phyloP scores from a whole-genome alignment of 2,888 invertebrate genomes.

The Hirtodrosophila cameraria region DNA sequence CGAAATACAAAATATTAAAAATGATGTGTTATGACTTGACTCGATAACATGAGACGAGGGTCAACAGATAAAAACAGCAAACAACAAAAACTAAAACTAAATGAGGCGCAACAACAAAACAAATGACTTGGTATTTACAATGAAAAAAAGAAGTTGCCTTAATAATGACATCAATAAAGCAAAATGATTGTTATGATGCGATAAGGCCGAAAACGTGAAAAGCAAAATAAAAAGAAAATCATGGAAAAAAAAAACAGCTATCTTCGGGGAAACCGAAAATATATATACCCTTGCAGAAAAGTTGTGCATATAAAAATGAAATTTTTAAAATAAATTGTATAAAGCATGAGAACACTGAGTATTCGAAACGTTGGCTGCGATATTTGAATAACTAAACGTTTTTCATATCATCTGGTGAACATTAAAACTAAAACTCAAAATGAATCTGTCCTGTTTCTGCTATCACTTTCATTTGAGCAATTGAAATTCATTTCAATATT shows the following conservation, averaged over 20 bases:
- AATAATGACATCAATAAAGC: constrained; percentile 76
- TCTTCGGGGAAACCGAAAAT: no score
- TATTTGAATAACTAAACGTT: no score
- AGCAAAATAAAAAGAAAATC: constrained; percentile 20
- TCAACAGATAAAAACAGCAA: constrained; percentile 28
- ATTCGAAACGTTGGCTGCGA: no score
- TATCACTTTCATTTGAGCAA: no score
- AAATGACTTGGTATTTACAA: constrained; percentile 60
- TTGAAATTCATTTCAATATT: no score
- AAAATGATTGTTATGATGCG: constrained; percentile 66
- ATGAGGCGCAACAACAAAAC: constrained; percentile 54
- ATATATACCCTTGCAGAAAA: no score
- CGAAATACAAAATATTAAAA: constrained; percentile 38
- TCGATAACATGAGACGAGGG: constrained; percentile 37
- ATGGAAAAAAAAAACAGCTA: constrained; percentile 35
- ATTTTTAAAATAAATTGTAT: no score
- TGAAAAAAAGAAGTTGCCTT: constrained; percentile 51
- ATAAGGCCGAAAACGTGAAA: constrained; percentile 58
- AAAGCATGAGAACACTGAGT: no score
- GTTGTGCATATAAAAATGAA: no score
- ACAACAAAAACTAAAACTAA: constrained; percentile 31
- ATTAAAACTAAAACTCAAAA: no score
- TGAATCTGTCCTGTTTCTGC: no score
- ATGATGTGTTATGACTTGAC: constrained; percentile 36
- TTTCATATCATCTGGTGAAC: no score